These are phyloP conservation scores for Trematocara nigrifrons DNA, from an alignment of 2,113 vertebrate genomes.

Conservation along the genomic window DNA sequence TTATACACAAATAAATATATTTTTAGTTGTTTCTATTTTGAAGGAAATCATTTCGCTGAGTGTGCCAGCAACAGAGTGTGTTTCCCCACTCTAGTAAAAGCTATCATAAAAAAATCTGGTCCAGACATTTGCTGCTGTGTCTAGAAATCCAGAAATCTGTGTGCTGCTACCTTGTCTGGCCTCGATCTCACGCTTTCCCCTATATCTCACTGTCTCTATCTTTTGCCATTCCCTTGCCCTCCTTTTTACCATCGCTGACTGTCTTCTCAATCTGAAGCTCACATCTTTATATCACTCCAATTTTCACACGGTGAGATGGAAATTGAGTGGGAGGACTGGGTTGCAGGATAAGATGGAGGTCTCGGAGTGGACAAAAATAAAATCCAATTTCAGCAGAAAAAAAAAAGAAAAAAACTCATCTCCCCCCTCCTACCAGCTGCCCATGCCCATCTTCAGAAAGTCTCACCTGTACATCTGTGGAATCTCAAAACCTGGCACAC, in stretches of 20 bases:
- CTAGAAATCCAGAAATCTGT: constrained; percentile 36
- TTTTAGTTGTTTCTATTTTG: not conserved
- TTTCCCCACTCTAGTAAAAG: constrained; percentile 9
- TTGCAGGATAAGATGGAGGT: constrained; percentile 70
- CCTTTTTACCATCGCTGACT: constrained; percentile 34
- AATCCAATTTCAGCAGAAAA: constrained; percentile 61
- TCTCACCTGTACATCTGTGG: constrained; percentile 24
- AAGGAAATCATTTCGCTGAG: constrained; percentile 5
- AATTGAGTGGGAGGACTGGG: constrained; percentile 69
- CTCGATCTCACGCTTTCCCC: constrained; percentile 5
- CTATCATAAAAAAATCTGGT: constrained; percentile 29
- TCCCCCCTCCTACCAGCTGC: not conserved
- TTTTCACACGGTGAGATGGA: constrained; percentile 65
- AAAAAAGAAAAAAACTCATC: not conserved
- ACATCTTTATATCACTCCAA: constrained; percentile 72
- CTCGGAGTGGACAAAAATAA: constrained; percentile 67
- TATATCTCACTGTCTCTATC: constrained; percentile 43
- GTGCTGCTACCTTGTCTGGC: constrained; percentile 22
- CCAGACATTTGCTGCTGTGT: constrained; percentile 19
- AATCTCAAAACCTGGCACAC: constrained; percentile 39
- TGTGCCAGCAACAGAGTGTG: not conserved
- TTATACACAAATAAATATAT: not conserved
- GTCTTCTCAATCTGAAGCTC: constrained; percentile 57
- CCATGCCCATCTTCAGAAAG: not conserved
- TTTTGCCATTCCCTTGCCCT: constrained; percentile 36